Evolutionary conservation across 2,888 invertebrate species (phyloP).

Genomic region (Polydrusus tereticollis): DNA sequence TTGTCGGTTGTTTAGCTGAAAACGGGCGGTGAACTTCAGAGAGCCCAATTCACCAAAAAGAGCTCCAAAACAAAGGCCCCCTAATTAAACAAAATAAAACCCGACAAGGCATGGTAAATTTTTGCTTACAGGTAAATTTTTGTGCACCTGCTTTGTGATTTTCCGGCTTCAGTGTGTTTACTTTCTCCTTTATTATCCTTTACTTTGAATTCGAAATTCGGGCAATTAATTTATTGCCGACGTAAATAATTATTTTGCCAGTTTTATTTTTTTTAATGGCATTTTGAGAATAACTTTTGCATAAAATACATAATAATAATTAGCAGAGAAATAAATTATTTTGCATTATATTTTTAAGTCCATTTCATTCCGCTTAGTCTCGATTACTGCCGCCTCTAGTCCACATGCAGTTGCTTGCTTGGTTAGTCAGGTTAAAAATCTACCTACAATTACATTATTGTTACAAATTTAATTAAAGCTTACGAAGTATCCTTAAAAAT

Average conservation of each 20-base stretch:
- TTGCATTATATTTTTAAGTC: too few species aligned
- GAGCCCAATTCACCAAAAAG: neutral
- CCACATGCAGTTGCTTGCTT: too few species aligned
- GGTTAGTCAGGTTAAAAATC: too few species aligned
- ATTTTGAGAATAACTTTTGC: neutral
- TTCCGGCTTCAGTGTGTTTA: conserved; percentile 36
- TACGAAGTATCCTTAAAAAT: too few species aligned
- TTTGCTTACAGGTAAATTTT: conserved; percentile 40
- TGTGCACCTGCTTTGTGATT: conserved; percentile 39
- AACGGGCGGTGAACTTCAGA: conserved; percentile 1
- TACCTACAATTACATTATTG: too few species aligned
- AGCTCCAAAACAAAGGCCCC: conserved; percentile 15
- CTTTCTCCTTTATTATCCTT: conserved; percentile 35
- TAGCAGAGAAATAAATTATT: too few species aligned
- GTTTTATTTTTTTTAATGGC: neutral
- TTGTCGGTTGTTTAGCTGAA: neutral
- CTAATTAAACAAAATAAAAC: conserved; percentile 39
- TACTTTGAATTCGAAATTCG: conserved; percentile 28
- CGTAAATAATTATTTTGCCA: neutral
- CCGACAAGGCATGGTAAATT: conserved; percentile 33
- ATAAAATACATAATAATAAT: too few species aligned
- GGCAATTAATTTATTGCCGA: conserved; percentile 15
- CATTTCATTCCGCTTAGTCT: too few species aligned
- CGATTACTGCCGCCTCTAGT: too few species aligned
- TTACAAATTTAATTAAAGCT: too few species aligned